These are phyloP conservation scores for Micrasema longulum DNA, from an alignment of 1,140 invertebrate genomes.

Conservation along the genomic window DNA sequence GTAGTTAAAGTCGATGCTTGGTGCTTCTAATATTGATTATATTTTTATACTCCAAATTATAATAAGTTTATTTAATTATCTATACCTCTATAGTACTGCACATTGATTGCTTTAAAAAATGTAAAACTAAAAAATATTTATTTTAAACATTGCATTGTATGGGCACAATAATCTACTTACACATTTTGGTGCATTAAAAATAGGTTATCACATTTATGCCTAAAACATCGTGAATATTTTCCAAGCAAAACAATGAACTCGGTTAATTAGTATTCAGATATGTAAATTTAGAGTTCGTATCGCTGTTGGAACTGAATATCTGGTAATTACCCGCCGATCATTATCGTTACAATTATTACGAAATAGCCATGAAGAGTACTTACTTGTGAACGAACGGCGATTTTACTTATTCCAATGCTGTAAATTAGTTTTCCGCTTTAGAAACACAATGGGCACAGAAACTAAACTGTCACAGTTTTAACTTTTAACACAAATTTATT, in stretches of 20 bases:
- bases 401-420: conserved; percentile 22
- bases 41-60: too few relatives aligned
- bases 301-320: neutral
- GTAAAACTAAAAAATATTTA: too few relatives aligned
- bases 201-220: neutral
- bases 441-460: conserved; percentile 10
- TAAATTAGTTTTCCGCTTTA: conserved; percentile 17
- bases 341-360: neutral
- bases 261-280: conserved; percentile 3
- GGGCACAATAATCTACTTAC: too few relatives aligned
- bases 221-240: neutral
- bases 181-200: too few relatives aligned
- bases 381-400: neutral
- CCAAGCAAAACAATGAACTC: conserved; percentile 23
- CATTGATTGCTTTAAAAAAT: too few relatives aligned
- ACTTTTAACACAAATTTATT: conserved; percentile 6
- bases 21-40: too few relatives aligned
- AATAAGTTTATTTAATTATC: too few relatives aligned
- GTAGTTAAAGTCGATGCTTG: too few relatives aligned
- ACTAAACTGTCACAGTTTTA: conserved; percentile 1
- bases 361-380: conserved; percentile 2
- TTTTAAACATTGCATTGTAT: too few relatives aligned
- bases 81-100: too few relatives aligned
- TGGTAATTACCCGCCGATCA: conserved; percentile 8
- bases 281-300: conserved; percentile 11